Evolutionary conservation across 2,113 vertebrate species (phyloP).

Genomic region (Silurus glanis): DNA sequence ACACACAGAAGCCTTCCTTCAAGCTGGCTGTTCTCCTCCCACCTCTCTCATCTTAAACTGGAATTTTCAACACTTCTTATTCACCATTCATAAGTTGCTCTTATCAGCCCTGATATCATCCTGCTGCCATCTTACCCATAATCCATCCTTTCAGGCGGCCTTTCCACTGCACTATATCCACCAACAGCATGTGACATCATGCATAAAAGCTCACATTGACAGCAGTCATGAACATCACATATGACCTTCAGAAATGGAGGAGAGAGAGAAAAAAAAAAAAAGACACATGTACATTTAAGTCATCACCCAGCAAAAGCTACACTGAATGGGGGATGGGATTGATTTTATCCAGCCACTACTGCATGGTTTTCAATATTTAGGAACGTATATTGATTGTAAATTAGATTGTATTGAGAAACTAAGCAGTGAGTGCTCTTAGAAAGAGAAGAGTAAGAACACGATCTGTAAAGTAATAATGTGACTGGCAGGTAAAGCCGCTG

Average conservation of each 20-base stretch:
- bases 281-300: not conserved
- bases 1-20: not conserved
- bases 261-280: no score
- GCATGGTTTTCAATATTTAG: not conserved
- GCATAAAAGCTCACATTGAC: slow-evolving; percentile 1
- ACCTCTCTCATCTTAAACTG: not conserved
- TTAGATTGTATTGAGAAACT: not conserved
- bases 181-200: slow-evolving; percentile 2
- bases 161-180: not conserved
- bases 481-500: not conserved
- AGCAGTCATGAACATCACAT: slow-evolving; percentile 9
- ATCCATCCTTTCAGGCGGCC: not conserved
- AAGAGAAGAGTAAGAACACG: not conserved
- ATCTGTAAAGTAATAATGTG: not conserved
- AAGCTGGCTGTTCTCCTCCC: not conserved
- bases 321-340: slow-evolving; percentile 13
- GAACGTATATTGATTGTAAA: not conserved
- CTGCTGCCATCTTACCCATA: slow-evolving; percentile 4
- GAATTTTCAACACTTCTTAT: not conserved
- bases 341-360: slow-evolving; percentile 27
- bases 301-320: slow-evolving; percentile 11
- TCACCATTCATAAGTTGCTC: not conserved
- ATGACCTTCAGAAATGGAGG: slow-evolving; percentile 34
- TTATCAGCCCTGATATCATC: not conserved
- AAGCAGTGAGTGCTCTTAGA: not conserved